Percentiles rank a stretch among this genome's conserved stretches.
Evolutionary conservation across 2,113 vertebrate genomes (phyloP).

Genomic region (Candoia aspera): DNA sequence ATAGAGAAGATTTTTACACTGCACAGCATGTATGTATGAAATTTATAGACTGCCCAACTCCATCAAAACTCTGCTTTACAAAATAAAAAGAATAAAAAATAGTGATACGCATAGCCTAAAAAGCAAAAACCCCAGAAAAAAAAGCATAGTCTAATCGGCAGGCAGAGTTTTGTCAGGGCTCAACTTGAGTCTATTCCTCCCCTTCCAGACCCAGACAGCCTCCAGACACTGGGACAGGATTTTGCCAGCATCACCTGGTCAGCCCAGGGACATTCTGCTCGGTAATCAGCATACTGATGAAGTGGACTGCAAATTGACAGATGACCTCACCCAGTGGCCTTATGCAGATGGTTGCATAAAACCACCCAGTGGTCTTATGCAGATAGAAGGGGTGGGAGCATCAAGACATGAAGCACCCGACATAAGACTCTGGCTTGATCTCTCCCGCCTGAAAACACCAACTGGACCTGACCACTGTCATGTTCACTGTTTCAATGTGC

Average conservation of each 20-base stretch:
- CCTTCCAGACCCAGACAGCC: not conserved
- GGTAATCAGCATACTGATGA: not conserved
- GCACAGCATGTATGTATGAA: too few species aligned
- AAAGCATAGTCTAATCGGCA: too few species aligned
- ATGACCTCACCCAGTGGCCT: not conserved
- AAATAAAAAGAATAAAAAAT: too few species aligned
- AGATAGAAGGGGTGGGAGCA: not conserved
- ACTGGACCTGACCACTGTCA: not conserved
- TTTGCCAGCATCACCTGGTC: not conserved
- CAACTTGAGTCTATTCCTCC: not conserved
- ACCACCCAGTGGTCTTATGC: not conserved
- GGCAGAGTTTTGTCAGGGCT: too few species aligned
- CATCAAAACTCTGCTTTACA: too few species aligned
- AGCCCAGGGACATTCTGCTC: not conserved
- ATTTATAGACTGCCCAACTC: too few species aligned
- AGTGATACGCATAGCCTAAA: too few species aligned
- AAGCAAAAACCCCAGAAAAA: too few species aligned
- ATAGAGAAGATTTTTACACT: too few species aligned
- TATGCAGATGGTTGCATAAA: too few species aligned
- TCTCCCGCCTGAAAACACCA: not conserved
- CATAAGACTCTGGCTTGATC: not conserved
- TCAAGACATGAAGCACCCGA: not conserved
- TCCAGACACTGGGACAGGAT: not conserved
- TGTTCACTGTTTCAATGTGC: too few species aligned
- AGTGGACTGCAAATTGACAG: not conserved